Percentiles rank a stretch among this genome's conserved stretches.
These are phyloP conservation scores for Leucosticte australis DNA, from an alignment of 2,113 vertebrate species.

Conservation along the genomic window DNA sequence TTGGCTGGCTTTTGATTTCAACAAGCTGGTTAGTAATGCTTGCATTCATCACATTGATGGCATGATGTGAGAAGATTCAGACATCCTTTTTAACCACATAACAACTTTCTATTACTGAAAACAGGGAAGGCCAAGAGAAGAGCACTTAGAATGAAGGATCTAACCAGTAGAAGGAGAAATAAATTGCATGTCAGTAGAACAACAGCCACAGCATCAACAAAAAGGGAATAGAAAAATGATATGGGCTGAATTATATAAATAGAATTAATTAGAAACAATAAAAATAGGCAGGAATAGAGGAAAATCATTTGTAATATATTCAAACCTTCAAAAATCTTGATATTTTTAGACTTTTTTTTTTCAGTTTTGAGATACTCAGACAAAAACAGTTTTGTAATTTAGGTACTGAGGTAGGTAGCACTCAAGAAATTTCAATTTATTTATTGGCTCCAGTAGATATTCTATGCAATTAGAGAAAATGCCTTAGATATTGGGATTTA, in stretches of 20 bases:
- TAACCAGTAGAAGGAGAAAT: not conserved
- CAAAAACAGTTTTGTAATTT: not conserved
- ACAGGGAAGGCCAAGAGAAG: not conserved
- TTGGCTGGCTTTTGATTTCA: not conserved
- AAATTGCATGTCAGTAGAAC: not conserved
- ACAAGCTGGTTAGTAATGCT: not conserved
- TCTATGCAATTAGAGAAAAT: not conserved
- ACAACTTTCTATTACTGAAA: not conserved
- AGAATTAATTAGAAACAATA: not conserved
- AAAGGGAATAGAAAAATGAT: not conserved
- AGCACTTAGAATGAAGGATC: not conserved
- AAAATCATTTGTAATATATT: not conserved
- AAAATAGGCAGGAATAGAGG: not conserved
- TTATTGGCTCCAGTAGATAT: not conserved
- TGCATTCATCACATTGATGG: not conserved
- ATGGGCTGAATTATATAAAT: not conserved
- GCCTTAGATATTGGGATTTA: not conserved
- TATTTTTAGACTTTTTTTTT: accelerated
- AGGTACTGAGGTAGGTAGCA: not conserved
- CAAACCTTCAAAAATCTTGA: not conserved
- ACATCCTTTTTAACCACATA: not conserved
- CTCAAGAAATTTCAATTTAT: not conserved
- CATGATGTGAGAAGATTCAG: not conserved
- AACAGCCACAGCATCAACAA: not conserved
- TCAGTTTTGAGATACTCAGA: not conserved